Conservation (phyloP, 2,797 vertebrate genomes). For the Amniataba percoides region DNA sequence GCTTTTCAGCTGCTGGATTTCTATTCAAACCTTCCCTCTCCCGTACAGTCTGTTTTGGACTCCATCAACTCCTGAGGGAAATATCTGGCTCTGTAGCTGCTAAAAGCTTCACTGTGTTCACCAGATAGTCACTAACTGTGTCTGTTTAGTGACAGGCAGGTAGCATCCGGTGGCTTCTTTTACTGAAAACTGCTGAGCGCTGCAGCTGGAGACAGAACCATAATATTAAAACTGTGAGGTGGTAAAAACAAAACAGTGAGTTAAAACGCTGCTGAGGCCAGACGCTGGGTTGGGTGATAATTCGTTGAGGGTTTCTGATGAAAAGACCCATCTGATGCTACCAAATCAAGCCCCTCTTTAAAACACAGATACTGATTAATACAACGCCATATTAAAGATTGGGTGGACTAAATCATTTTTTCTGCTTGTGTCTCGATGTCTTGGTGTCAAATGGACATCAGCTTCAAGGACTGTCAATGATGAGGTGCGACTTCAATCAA, state of each 20-base stretch:
- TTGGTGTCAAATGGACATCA: conserved; percentile 12
- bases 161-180: no score
- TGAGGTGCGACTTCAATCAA: conserved; percentile 29
- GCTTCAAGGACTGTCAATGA: conserved; percentile 21
- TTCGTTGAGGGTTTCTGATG: no score
- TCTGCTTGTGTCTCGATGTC: conserved; percentile 6
- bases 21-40: not conserved
- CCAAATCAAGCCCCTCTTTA: not conserved
- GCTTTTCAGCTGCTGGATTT: no score
- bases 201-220: not conserved
- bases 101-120: not conserved
- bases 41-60: not conserved
- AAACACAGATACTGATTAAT: conserved; percentile 5
- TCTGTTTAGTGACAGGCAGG: not conserved
- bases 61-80: not conserved
- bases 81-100: not conserved
- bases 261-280: not conserved
- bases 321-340: no score
- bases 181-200: not conserved
- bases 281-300: no score
- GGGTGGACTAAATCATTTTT: not conserved
- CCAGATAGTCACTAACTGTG: not conserved
- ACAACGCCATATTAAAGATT: conserved; percentile 1
- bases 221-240: not conserved
- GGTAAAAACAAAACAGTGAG: not conserved